phyloP scores from a whole-genome alignment of 2,797 vertebrate species.

The Potorous gilbertii region DNA sequence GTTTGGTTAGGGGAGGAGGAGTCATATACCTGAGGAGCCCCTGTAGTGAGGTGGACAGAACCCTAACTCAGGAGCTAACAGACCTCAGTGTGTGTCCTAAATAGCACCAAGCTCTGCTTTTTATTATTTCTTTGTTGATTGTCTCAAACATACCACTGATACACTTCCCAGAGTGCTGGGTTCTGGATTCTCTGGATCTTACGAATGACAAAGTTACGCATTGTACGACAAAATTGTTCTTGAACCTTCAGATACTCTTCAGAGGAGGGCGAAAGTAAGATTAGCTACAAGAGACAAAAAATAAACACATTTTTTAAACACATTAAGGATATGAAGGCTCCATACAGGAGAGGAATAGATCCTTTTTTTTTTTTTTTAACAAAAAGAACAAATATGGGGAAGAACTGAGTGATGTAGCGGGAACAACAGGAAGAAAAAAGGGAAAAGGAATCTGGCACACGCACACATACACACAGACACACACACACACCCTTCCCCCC shows the following conservation, averaged over 20 bases:
- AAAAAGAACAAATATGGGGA: not conserved
- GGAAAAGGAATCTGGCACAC: not conserved
- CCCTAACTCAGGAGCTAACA: slow-evolving; percentile 84
- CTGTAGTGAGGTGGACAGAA: slow-evolving; percentile 91
- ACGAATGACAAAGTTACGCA: slow-evolving; percentile 82
- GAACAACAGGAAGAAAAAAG: not conserved
- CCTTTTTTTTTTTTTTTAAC: not conserved
- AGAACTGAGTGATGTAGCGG: not conserved
- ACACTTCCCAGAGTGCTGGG: slow-evolving; percentile 89
- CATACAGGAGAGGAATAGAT: not conserved
- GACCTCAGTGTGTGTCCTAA: not conserved
- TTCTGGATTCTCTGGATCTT: slow-evolving; percentile 88
- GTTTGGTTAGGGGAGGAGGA: not conserved
- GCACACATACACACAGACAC: too few relatives aligned
- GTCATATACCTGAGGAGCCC: slow-evolving; percentile 85
- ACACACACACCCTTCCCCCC: not conserved
- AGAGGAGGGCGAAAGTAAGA: slow-evolving; percentile 82
- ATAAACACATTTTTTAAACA: not conserved
- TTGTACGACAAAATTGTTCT: slow-evolving; percentile 87
- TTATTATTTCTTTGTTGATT: not conserved
- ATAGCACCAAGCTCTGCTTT: not conserved
- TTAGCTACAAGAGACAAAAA: slow-evolving; percentile 78
- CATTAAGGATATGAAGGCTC: not conserved
- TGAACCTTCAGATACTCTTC: slow-evolving; percentile 87
- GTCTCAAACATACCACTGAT: slow-evolving; percentile 85